A percentile compares a stretch with the other conserved stretches of the same genome.
Conservation (phyloP, 1,140 invertebrate genomes). For the Hyphantria cunea region DNA sequence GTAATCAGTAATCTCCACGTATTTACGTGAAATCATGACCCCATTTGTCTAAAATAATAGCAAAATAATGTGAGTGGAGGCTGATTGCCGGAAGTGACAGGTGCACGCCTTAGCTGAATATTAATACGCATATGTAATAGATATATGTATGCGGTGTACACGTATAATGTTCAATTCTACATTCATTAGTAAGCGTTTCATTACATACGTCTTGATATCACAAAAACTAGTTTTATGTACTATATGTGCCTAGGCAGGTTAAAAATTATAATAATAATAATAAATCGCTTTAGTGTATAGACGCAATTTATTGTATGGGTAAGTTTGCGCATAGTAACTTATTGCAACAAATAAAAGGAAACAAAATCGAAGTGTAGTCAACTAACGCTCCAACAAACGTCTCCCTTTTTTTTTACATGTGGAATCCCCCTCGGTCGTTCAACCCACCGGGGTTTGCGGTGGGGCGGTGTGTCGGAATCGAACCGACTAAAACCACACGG, state of each 20-base stretch:
- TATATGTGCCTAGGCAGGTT: not conserved
- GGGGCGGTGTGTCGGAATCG: too few species aligned
- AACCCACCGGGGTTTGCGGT: too few species aligned
- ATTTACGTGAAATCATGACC: constrained; percentile 44
- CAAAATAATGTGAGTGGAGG: constrained; percentile 58
- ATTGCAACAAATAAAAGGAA: too few species aligned
- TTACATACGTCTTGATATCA: constrained; percentile 4
- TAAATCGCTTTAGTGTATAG: too few species aligned
- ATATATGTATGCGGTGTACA: constrained; percentile 4
- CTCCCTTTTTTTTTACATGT: too few species aligned
- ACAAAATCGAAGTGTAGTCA: too few species aligned
- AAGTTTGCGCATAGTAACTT: too few species aligned
- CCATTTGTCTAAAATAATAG: constrained; percentile 55
- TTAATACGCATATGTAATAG: constrained; percentile 35
- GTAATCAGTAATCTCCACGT: constrained; percentile 27
- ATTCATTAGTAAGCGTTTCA: constrained; percentile 40
- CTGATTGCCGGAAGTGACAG: constrained; percentile 65
- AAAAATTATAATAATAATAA: not conserved
- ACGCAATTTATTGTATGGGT: too few species aligned
- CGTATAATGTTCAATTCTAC: constrained; percentile 32
- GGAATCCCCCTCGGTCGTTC: too few species aligned
- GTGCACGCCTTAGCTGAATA: constrained; percentile 54
- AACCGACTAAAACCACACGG: too few species aligned
- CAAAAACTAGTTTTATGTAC: not conserved
- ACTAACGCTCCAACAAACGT: too few species aligned